Percentiles rank a stretch among this genome's conserved stretches.
Conservation (phyloP, 2,797 vertebrate species). For the Hydrolagus colliei region DNA sequence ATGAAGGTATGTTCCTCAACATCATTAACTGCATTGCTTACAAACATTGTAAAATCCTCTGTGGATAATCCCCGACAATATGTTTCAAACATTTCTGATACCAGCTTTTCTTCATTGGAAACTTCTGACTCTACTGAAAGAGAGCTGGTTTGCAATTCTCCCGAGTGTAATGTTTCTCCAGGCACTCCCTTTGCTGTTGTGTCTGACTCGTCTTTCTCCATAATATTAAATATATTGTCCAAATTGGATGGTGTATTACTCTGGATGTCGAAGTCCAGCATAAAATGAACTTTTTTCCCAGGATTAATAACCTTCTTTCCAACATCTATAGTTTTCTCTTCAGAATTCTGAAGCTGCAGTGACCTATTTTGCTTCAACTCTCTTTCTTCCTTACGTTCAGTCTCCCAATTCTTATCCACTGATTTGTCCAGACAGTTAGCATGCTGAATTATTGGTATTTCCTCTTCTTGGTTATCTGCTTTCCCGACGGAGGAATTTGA, state of each 20-base stretch:
- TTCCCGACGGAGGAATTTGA: no score
- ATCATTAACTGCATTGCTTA: not conserved
- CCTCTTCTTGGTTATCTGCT: not conserved
- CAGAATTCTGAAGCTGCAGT: not conserved
- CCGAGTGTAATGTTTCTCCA: not conserved
- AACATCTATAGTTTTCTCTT: slow-evolving; percentile 3
- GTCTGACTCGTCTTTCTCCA: not conserved
- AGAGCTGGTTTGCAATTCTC: not conserved
- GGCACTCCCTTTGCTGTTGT: no score
- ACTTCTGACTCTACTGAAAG: not conserved
- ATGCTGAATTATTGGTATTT: not conserved
- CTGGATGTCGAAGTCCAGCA: not conserved
- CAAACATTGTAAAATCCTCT: not conserved
- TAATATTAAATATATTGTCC: slow-evolving; percentile 16
- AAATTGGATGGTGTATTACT: slow-evolving; percentile 2
- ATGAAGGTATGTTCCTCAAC: not conserved
- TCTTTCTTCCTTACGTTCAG: slow-evolving; percentile 35
- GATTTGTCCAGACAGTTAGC: not conserved
- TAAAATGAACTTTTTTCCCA: not conserved
- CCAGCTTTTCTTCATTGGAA: not conserved
- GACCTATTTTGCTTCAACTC: not conserved
- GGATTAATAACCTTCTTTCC: not conserved
- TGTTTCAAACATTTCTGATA: not conserved
- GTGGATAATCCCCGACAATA: not conserved
- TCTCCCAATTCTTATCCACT: slow-evolving; percentile 41